A percentile compares a stretch with the other conserved stretches of the same genome.
Conservation (phyloP, 1,140 invertebrate species). For the Rhynchophorus ferrugineus region DNA sequence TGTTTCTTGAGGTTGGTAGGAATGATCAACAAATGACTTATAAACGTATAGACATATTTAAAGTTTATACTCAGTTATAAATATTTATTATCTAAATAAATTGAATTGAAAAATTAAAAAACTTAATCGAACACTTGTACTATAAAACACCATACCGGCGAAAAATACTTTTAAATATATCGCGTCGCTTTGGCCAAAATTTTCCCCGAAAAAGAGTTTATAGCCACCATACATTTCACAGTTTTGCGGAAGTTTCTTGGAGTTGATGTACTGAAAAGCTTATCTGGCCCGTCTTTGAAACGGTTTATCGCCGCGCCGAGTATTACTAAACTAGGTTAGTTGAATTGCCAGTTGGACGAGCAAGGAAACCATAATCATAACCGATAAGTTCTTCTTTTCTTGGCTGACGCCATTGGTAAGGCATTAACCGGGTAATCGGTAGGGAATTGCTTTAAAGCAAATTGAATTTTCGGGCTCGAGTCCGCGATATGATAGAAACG, state of each 20-base stretch:
- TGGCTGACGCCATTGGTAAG: neutral
- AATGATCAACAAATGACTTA: too few species aligned
- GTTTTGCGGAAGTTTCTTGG: constrained; percentile 3
- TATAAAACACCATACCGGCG: too few species aligned
- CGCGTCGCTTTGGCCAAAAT: neutral
- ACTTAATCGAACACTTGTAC: too few species aligned
- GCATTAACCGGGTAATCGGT: neutral
- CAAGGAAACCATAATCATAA: constrained; percentile 6
- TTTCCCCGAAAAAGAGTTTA: neutral
- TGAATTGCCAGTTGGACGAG: constrained; percentile 1
- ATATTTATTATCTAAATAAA: too few species aligned
- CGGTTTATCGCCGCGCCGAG: constrained; percentile 2
- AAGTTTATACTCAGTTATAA: too few species aligned
- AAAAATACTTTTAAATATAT: too few species aligned
- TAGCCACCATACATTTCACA: neutral
- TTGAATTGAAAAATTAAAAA: too few species aligned
- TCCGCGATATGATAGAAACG: too few species aligned
- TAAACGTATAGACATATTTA: too few species aligned
- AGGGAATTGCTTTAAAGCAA: neutral
- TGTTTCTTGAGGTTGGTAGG: too few species aligned
- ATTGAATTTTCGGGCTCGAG: too few species aligned
- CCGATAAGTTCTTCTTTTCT: constrained; percentile 3
- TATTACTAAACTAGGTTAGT: constrained; percentile 11
- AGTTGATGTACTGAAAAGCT: constrained; percentile 4
- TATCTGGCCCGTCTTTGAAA: neutral